Percentiles rank a stretch among this genome's conserved stretches.
These are phyloP conservation scores for Alviniconcha strummeri DNA, from an alignment of 2,888 invertebrate genomes.

Conservation along the genomic window DNA sequence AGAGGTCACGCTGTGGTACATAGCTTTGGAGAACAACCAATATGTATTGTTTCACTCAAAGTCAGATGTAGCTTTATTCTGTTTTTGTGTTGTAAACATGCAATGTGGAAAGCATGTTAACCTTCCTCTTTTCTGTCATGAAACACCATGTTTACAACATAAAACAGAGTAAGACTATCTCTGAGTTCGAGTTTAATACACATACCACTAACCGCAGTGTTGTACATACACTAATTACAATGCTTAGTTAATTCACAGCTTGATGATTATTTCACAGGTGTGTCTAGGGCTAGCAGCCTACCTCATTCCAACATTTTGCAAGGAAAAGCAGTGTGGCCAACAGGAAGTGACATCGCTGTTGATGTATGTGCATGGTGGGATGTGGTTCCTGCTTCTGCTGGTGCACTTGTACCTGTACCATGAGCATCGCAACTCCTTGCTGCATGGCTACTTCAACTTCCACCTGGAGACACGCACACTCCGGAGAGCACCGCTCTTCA, in stretches of 20 bases:
- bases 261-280: slow-evolving; percentile 46
- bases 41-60: too few species aligned
- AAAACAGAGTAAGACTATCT: too few species aligned
- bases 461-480: slow-evolving; percentile 62
- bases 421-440: slow-evolving; percentile 59
- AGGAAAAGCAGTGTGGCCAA: slow-evolving; percentile 38
- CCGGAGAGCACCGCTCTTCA: slow-evolving; percentile 55
- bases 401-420: slow-evolving; percentile 59
- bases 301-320: slow-evolving; percentile 53
- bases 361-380: slow-evolving; percentile 58
- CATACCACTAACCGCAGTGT: too few species aligned
- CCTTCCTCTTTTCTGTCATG: neutral
- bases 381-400: slow-evolving; percentile 59
- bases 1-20: too few species aligned
- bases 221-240: too few species aligned
- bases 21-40: too few species aligned
- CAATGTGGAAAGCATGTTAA: neutral
- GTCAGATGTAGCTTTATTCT: too few species aligned
- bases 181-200: too few species aligned
- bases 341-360: slow-evolving; percentile 47
- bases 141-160: too few species aligned
- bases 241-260: too few species aligned
- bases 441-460: slow-evolving; percentile 66
- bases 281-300: slow-evolving; percentile 51
- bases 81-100: neutral